These are phyloP conservation scores for Dryocosmus kuriphilus DNA, from an alignment of 2,888 invertebrate genomes.

Conservation along the genomic window DNA sequence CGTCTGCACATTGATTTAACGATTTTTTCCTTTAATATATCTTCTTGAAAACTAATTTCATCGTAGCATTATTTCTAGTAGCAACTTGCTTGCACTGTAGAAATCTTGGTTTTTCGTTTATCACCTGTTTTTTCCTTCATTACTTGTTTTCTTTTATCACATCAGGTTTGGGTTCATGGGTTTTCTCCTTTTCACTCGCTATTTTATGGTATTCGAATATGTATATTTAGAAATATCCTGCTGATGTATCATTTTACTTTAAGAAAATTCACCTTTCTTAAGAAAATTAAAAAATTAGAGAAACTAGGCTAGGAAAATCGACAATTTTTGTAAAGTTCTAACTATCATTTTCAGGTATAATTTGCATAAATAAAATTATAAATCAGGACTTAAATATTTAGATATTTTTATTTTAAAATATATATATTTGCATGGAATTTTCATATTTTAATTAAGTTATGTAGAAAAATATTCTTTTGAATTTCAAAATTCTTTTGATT, in stretches of 20 bases:
- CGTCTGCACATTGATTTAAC: slow-evolving; percentile 33
- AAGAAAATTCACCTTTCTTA: background rate
- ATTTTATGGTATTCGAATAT: too few species aligned
- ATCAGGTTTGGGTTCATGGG: slow-evolving; percentile 9
- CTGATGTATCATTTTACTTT: background rate
- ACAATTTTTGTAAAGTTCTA: background rate
- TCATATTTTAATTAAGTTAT: background rate
- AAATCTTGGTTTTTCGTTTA: background rate
- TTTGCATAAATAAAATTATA: too few species aligned
- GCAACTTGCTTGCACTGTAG: background rate
- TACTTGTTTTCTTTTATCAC: background rate
- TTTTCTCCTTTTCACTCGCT: background rate
- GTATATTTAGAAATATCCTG: background rate
- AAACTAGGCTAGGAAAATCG: background rate
- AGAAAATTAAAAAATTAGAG: background rate
- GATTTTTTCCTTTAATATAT: slow-evolving; percentile 22
- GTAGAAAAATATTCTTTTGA: background rate
- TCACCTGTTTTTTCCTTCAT: background rate
- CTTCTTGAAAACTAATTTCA: slow-evolving; percentile 20
- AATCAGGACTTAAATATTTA: background rate
- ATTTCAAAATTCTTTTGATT: background rate
- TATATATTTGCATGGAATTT: background rate
- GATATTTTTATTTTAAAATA: background rate
- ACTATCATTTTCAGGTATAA: background rate
- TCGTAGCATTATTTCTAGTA: background rate